A percentile compares a stretch with the other conserved stretches of the same genome.
These are phyloP conservation scores for Heliothis subflexa DNA, from an alignment of 1,140 invertebrate genomes.

Conservation along the genomic window DNA sequence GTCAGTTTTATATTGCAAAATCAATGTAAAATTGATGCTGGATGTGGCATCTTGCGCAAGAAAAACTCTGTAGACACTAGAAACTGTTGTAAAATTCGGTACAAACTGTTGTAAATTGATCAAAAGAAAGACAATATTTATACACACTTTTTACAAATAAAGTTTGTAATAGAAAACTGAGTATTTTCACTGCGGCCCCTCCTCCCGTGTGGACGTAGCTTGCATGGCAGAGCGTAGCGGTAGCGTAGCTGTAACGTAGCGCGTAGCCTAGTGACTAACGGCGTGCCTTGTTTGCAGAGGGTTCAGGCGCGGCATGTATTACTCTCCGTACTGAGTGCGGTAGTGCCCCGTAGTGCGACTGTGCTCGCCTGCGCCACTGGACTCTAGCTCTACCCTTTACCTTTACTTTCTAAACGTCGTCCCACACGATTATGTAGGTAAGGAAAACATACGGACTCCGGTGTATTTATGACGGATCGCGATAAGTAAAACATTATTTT, in stretches of 20 bases:
- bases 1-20: background rate
- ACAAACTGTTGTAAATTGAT: conserved; percentile 49
- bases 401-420: conserved; percentile 37
- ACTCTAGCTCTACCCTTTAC: conserved; percentile 49
- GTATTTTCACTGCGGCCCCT: conserved; percentile 62
- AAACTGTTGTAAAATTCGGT: conserved; percentile 46
- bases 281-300: conserved; percentile 77
- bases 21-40: background rate
- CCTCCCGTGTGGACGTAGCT: conserved; percentile 39
- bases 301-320: conserved; percentile 76
- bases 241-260: conserved; percentile 30
- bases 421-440: conserved; percentile 24
- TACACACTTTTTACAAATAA: conserved; percentile 59
- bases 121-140: conserved; percentile 56
- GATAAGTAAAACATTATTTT: conserved; percentile 40
- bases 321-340: conserved; percentile 81
- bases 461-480: conserved; percentile 45
- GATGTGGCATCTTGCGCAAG: conserved; percentile 37
- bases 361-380: conserved; percentile 51
- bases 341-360: conserved; percentile 59
- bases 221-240: conserved; percentile 40
- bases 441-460: conserved; percentile 35
- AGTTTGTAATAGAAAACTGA: conserved; percentile 58
- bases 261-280: conserved; percentile 58
- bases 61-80: conserved; percentile 32